Evolutionary conservation across 2,888 invertebrate species (phyloP), one percentile per base, ranked within the genome.

Genomic region (Parnassius glacialis): DNA sequence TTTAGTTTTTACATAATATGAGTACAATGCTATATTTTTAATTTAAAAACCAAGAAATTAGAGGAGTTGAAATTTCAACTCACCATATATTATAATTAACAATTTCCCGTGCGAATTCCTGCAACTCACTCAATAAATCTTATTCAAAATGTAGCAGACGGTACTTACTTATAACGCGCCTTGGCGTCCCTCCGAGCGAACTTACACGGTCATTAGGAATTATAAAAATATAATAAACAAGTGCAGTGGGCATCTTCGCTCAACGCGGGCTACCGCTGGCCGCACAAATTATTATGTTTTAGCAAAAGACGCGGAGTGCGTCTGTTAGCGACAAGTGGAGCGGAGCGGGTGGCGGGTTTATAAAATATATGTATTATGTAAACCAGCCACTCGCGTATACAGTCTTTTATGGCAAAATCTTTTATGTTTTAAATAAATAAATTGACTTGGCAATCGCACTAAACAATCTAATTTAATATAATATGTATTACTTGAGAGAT

Each of bases 211-310:
- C 78, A 86, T 87, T 86, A 85, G 74, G 83, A 82, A 84, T 85
- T 85, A 85, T 84, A 85, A 85, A 13, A 84, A 85, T 85, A 84
- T 83, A 81, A 83, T 81, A 83, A 76, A 78, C 71, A 73, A 71
- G 68, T 69, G 67, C 62, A 62, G 61, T 64, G 66, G 71, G 68
- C 62, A 69, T 72, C 72, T n/a, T 48, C 13, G 48, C 11, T 48
- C 48, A 13, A 1, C 16, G 48, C 48, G 48, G 74, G 83, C 81
- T 83, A 83, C 79, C 70, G 79, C 76, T 78, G 74, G 74, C 67
- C 70, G 70, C 62, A 74, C 75, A 80, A 83, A 83, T 85, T 84
- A 80, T 77, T 75, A 79, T 79, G 79, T 74, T 78, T 70, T 70
- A 66, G 57, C 1, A 34, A 64, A 64, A 61, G 67, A 53, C 66